Base-by-base conservation (phyloP, 2,797 vertebrate species). In the Sus cebifrons region DNA sequence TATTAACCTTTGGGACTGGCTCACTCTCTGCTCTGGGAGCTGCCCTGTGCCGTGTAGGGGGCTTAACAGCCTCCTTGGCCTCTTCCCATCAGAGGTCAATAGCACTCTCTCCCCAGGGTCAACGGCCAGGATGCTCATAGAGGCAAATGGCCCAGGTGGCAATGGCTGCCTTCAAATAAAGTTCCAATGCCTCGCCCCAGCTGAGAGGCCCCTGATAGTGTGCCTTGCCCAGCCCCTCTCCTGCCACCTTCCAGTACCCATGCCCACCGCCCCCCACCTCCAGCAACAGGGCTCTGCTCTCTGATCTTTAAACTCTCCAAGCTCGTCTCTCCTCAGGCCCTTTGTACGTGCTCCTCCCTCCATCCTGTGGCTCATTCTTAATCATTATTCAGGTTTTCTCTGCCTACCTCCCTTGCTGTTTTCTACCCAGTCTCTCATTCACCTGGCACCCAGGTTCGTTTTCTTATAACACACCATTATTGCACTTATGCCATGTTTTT, bases 291-390 rank as follows among this genome's bases (percentile, higher is more conserved):
- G n/a, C 18, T 25, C 32, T 14, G 17, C 62, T 16, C 60, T 68
- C 68, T 4, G 25, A 16, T 21, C 40, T 16, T n/a, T 3, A 20
- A 49, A 3, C 36, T 21, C 21, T 67, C 77, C 5, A 9, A n/a
- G 15, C 3, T 10, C 60, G 1, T 25, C 36, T 18, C 60, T 62
- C 36, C 15, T 2, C 15, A 6, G 81, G 64, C 15, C 40, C 64
- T 36, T 29, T 20, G 54, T 18, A 1, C 2, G n/a, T 13, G 1
- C 15, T 58, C 36, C 15, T 23, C 5, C 1, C 58, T 44, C 52
- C 12, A 0, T n/a, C 17, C 32, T 3, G 0, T 0, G 17, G n/a
- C 15, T 0, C 20, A 18, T 40, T 36, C 36, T 29, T 54, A 36
- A 54, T 67, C 77, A 15, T 1, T 23, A 25, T 4, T 60, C n/a